phyloP scores from a whole-genome alignment of 2,888 invertebrate genomes.

The Incurvaria masculella region DNA sequence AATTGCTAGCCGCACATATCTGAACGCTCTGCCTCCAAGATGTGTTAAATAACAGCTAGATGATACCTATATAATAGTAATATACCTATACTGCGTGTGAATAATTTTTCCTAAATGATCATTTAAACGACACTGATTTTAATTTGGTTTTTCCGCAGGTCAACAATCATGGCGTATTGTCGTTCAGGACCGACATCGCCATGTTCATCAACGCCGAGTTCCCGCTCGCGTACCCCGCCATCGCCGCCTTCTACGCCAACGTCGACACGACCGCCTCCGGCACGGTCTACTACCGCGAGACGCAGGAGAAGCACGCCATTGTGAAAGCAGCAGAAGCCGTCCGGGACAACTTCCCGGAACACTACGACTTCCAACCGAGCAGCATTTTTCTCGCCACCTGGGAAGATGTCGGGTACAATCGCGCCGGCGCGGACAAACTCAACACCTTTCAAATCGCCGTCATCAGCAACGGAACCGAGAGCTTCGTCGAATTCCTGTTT shows the following conservation, averaged over 20 bases:
- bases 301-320: constrained; percentile 58
- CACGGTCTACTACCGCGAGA: constrained; percentile 69
- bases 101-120: too few relatives aligned
- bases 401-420: constrained; percentile 81
- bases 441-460: constrained; percentile 81
- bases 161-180: constrained; percentile 85
- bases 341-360: constrained; percentile 69
- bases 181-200: constrained; percentile 86
- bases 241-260: constrained; percentile 90
- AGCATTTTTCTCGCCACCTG: constrained; percentile 88
- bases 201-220: constrained; percentile 85
- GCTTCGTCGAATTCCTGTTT: constrained; percentile 85
- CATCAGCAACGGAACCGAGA: constrained; percentile 71
- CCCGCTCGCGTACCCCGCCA: constrained; percentile 83
- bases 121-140: too few relatives aligned
- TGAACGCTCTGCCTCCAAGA: too few relatives aligned
- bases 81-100: too few relatives aligned
- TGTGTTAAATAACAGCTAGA: too few relatives aligned
- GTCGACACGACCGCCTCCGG: constrained; percentile 78
- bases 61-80: too few relatives aligned
- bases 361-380: constrained; percentile 68
- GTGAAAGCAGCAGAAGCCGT: constrained; percentile 68
- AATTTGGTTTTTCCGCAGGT: constrained; percentile 62
- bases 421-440: constrained; percentile 65
- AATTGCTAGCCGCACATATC: too few relatives aligned